These are phyloP conservation scores for Laterallus jamaicensis DNA, from an alignment of 2,113 vertebrate genomes.

Conservation along the genomic window DNA sequence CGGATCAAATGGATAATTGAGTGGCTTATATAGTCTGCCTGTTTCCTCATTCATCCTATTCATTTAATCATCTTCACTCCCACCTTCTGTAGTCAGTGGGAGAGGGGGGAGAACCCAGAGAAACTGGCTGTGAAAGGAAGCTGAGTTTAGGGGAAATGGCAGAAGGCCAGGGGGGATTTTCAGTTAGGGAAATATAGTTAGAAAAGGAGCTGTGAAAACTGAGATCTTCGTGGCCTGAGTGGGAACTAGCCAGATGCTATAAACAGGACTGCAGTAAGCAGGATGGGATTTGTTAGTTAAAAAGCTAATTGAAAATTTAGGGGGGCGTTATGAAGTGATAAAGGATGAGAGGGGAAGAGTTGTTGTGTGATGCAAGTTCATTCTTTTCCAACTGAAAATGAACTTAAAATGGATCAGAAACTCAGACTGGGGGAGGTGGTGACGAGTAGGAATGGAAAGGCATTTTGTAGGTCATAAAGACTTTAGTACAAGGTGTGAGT, in stretches of 20 bases:
- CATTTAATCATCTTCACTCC: background rate
- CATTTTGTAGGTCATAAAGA: background rate
- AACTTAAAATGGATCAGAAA: background rate
- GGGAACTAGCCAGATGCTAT: background rate
- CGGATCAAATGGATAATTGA: background rate
- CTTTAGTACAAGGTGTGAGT: background rate
- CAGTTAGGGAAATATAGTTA: background rate
- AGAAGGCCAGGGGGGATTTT: background rate
- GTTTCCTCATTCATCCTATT: background rate
- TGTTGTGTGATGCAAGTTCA: background rate
- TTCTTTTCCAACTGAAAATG: background rate
- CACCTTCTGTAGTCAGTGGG: background rate
- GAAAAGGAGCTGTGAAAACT: background rate
- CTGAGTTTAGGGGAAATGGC: background rate
- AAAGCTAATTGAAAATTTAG: background rate
- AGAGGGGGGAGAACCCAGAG: accelerated
- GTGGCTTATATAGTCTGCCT: background rate
- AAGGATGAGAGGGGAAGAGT: background rate
- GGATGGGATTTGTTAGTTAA: background rate
- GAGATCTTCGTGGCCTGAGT: background rate
- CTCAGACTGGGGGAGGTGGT: background rate
- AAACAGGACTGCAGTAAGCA: background rate
- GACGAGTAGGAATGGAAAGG: background rate
- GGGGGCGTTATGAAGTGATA: background rate
- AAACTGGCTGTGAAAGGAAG: background rate